Evolutionary conservation across 2,797 vertebrate species (phyloP), one percentile per base, ranked within the genome.

Genomic region (Fundulus diaphanus): DNA sequence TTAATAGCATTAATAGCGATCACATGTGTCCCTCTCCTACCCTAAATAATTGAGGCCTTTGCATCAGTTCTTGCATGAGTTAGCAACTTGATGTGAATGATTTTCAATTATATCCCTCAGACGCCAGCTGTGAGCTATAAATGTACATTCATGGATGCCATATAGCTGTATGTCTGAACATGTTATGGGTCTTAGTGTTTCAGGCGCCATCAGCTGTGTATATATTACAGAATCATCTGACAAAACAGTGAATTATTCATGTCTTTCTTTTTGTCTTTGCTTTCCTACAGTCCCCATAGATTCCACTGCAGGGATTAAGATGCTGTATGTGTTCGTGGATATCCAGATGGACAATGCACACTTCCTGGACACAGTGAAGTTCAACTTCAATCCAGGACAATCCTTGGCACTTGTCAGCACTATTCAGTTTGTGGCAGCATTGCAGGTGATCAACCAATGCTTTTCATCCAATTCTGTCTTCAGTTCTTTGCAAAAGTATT

Each of bases 321-420:
- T 99, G 95, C 95, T 99, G 7, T 99, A 99, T 1, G 96, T 99
- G 85, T 99, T 99, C 12, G 98, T 99, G 90, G 98, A 99, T 81
- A 98, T 99, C 92, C 97, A 97, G 94, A 97, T 99, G 54, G 98
- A 99, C 91, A 95, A 96, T 0, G 88, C 94, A 27, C 98, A 99
- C 94, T 97, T 99, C 71, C 92, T 99, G 42, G 97, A 99, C 91
- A 98, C 97, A 1, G 78, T 99, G 89, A 96, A 94, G 85, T 96
- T 98, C 92, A 99, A 98, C 94, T 98, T 99, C 40, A 7, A 93
- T 5, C 80, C 82, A 0, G 96, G 95, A 85, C 91, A 93, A n/a
- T 93, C 94, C 1, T 93, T 99, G 80, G 97, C 97, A 1, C 95
- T 99, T 0, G 97, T 99, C 94, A 99, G 98, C 96, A 99, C 98